Percentiles rank a stretch among this genome's conserved stretches.
Evolutionary conservation across 2,113 vertebrate species (phyloP).

Genomic region (Corynorhinus townsendii): DNA sequence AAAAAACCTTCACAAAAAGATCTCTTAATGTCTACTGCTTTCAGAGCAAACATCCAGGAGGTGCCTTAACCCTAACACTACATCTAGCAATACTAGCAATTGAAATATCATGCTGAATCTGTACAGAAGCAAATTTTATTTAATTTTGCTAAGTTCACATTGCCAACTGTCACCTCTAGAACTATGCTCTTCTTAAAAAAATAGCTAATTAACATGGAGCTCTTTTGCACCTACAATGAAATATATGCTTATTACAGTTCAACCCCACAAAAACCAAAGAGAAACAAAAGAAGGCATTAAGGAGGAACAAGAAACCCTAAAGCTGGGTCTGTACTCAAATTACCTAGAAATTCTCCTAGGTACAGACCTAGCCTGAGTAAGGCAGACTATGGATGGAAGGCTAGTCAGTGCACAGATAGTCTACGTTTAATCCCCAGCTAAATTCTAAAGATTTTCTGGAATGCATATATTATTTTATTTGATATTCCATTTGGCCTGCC

Average conservation of each 20-base stretch:
- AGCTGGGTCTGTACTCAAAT: background rate
- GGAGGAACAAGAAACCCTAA: background rate
- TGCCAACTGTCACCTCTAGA: background rate
- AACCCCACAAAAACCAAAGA: background rate
- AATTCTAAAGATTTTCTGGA: background rate
- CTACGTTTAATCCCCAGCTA: background rate
- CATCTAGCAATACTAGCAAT: background rate
- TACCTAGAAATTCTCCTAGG: background rate
- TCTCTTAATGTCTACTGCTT: background rate
- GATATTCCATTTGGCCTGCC: background rate
- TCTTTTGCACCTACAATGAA: background rate
- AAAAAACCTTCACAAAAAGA: background rate
- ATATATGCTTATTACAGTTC: background rate
- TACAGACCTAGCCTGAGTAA: background rate
- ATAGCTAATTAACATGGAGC: background rate
- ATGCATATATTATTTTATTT: background rate
- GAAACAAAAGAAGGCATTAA: background rate
- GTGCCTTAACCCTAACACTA: background rate
- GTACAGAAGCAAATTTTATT: background rate
- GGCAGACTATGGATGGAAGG: background rate
- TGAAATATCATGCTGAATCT: background rate
- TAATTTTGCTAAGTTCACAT: constrained; percentile 9
- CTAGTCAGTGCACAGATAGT: background rate
- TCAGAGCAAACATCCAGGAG: background rate
- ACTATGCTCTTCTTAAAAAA: background rate